Evolutionary conservation across 2,113 vertebrate genomes (phyloP).

Genomic region (Ranitomeya variabilis): DNA sequence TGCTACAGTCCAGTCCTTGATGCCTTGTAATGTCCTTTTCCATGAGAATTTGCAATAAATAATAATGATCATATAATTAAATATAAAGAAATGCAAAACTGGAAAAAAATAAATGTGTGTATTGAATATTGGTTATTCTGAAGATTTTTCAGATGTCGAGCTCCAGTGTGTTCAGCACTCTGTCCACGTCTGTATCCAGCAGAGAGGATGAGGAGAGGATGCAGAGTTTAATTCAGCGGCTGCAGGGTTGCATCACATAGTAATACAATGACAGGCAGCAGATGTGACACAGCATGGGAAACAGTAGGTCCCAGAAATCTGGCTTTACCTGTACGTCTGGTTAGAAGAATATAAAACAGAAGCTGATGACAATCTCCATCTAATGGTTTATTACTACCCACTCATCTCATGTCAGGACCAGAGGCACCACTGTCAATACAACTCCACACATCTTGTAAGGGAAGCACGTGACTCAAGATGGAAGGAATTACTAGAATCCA

Average conservation of each 20-base stretch:
- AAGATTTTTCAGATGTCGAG: not conserved
- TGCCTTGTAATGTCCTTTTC: not conserved
- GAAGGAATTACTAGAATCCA: not conserved
- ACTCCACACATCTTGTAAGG: not conserved
- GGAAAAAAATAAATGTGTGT: too few relatives aligned
- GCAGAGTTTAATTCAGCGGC: not conserved
- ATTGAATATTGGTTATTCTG: too few relatives aligned
- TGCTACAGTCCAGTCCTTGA: not conserved
- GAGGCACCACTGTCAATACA: not conserved
- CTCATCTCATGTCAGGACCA: not conserved
- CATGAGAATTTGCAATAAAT: not conserved
- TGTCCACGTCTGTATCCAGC: not conserved
- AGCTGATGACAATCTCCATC: not conserved
- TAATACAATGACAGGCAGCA: not conserved
- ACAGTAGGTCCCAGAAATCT: constrained; percentile 2
- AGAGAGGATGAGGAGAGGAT: not conserved
- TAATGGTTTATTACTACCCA: constrained; percentile 4
- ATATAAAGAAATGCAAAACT: not conserved
- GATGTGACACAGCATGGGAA: not conserved
- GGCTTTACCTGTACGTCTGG: constrained; percentile 51
- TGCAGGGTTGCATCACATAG: not conserved
- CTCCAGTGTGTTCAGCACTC: not conserved
- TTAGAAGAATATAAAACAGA: constrained; percentile 18
- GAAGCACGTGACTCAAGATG: not conserved
- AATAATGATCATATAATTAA: not conserved